Evolutionary conservation across 2,113 vertebrate genomes (phyloP).

Genomic region (Nematolebias whitei): DNA sequence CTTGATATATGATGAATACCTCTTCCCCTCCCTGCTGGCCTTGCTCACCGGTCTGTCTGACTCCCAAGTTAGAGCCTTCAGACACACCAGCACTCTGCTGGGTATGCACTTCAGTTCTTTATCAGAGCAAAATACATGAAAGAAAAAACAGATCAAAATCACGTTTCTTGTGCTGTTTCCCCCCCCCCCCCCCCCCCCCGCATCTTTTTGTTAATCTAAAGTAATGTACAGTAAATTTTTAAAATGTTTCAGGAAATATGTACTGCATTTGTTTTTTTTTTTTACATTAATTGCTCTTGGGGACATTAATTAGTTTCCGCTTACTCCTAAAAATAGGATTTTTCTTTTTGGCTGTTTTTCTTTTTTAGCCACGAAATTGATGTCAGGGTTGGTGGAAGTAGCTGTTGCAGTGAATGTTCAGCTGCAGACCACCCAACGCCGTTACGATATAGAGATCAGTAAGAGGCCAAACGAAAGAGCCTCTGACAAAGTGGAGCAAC

Average conservation of each 20-base stretch:
- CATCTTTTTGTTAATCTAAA: no score
- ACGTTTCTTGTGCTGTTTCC: not conserved
- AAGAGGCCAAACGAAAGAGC: constrained; percentile 57
- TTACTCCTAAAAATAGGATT: not conserved
- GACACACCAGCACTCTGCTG: constrained; percentile 89
- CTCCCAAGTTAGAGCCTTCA: constrained; percentile 90
- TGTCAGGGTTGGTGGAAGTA: constrained; percentile 77
- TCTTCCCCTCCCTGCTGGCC: constrained; percentile 83
- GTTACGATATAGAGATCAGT: constrained; percentile 67
- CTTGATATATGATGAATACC: constrained; percentile 84
- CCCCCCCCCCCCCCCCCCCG: no score
- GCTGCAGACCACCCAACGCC: constrained; percentile 70
- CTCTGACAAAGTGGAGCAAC: constrained; percentile 69
- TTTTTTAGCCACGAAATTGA: constrained; percentile 78
- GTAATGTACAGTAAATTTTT: no score
- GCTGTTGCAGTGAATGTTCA: constrained; percentile 65
- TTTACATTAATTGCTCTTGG: no score
- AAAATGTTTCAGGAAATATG: no score
- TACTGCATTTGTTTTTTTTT: no score
- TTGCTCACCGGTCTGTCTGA: constrained; percentile 88
- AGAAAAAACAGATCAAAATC: not conserved
- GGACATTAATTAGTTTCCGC: no score
- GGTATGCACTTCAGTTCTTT: constrained; percentile 71
- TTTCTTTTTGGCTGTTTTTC: not conserved
- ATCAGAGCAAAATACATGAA: not conserved